Evolutionary conservation across 2,797 vertebrate genomes (phyloP), one percentile per base, ranked within the genome.

Genomic region (Micromesistius poutassou): DNA sequence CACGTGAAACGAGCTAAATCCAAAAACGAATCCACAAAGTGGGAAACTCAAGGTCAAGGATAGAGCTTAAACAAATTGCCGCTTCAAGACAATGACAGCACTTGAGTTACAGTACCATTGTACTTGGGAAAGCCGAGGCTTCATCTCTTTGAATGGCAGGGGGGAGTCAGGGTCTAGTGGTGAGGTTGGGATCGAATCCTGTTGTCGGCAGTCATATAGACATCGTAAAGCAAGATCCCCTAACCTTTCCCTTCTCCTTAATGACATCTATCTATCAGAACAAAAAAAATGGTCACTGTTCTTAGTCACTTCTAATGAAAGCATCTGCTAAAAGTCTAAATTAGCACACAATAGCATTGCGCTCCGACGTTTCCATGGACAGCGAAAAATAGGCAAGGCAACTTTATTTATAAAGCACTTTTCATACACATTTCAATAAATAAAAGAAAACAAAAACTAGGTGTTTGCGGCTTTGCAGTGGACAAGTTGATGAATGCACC

Each of bases 401-500:
- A n/a, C n/a, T n/a, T n/a, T n/a, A n/a, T n/a, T n/a, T n/a, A n/a
- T n/a, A n/a, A n/a, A n/a, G n/a, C n/a, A n/a, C n/a, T n/a, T n/a
- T n/a, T n/a, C n/a, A n/a, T n/a, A n/a, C n/a, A n/a, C n/a, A n/a
- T n/a, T n/a, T n/a, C n/a, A n/a, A n/a, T n/a, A n/a, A n/a, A n/a
- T n/a, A n/a, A n/a, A n/a, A n/a, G n/a, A n/a, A n/a, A n/a, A n/a
- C n/a, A n/a, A 16, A 55, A 55, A 55, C 22, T 16, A 55, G 50
- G 4, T 25, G 55, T 30, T 71, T 71, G 14, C 30, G 68, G 68
- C 68, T 25, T 62, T 62, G 79, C 87, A 73, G 79, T 22, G 50
- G 88, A 87, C 86, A 90, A 84, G 77, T 86, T 91, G 91, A 93
- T 93, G 86, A 87, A 93, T 92, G 90, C 72, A 25, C n/a, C 22